These are phyloP conservation scores for Triops cancriformis DNA, from an alignment of 1,140 invertebrate species.

Conservation along the genomic window DNA sequence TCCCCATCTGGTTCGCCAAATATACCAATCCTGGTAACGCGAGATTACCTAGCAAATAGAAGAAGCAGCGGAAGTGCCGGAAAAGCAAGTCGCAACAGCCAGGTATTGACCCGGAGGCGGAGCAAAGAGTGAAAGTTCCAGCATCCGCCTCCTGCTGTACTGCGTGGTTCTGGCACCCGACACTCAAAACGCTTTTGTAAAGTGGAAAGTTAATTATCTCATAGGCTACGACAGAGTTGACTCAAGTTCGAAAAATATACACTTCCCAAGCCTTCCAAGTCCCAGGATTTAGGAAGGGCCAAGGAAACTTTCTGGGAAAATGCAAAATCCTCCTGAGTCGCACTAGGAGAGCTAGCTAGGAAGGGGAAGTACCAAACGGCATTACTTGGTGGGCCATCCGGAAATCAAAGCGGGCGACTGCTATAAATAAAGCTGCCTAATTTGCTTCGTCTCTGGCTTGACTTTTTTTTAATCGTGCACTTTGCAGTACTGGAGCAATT, in stretches of 20 bases:
- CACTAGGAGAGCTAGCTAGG: not conserved
- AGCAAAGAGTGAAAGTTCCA: not conserved
- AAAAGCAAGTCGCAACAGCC: constrained; percentile 3
- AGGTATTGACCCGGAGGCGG: constrained; percentile 11
- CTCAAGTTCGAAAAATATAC: too few species aligned
- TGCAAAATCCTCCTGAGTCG: not conserved
- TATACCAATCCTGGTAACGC: not conserved
- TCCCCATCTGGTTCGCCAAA: not conserved
- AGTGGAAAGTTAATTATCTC: not conserved
- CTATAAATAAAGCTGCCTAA: constrained; percentile 10
- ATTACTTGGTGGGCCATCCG: not conserved
- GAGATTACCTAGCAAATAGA: not conserved
- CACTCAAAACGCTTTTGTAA: not conserved
- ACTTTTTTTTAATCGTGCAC: not conserved
- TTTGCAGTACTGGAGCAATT: not conserved
- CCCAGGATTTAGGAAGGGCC: too few species aligned
- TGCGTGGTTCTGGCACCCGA: not conserved
- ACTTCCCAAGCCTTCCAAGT: too few species aligned
- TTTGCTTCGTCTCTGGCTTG: not conserved
- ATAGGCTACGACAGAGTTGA: too few species aligned
- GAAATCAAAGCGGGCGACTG: not conserved
- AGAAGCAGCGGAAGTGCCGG: not conserved
- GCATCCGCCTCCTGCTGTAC: not conserved
- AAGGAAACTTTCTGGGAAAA: not conserved
- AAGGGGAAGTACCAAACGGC: not conserved